Evolutionary conservation across 2,113 vertebrate species (phyloP).

Genomic region (Okapia johnstoni): DNA sequence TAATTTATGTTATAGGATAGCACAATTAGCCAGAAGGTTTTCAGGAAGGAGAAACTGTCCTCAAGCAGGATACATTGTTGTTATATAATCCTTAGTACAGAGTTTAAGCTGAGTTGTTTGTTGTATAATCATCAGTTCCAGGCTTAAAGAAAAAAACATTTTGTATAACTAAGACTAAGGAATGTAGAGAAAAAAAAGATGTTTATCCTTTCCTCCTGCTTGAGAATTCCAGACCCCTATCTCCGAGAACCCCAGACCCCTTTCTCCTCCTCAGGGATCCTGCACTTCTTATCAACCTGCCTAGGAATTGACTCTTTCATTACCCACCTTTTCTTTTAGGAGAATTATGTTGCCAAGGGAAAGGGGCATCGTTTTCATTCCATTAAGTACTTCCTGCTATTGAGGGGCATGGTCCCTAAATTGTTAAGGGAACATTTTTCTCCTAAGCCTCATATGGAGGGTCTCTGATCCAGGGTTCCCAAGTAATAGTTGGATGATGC

Average conservation of each 20-base stretch:
- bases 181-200: background rate
- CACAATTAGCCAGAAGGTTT: background rate
- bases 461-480: background rate
- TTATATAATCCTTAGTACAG: background rate
- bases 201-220: background rate
- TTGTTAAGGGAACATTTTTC: background rate
- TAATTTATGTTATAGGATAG: background rate
- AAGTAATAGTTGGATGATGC: background rate
- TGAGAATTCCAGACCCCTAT: background rate
- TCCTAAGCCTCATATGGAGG: background rate
- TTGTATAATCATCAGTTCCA: background rate
- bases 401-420: background rate
- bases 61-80: background rate
- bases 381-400: background rate
- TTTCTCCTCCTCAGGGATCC: background rate
- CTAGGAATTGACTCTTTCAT: background rate
- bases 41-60: background rate
- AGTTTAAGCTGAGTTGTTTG: background rate
- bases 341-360: background rate
- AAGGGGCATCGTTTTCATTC: background rate
- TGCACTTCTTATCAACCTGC: background rate
- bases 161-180: background rate
- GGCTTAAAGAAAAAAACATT: background rate
- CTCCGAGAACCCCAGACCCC: fast-evolving
- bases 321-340: background rate